phyloP scores from a whole-genome alignment of 2,888 invertebrate species.

The Cataglyphis cursor region DNA sequence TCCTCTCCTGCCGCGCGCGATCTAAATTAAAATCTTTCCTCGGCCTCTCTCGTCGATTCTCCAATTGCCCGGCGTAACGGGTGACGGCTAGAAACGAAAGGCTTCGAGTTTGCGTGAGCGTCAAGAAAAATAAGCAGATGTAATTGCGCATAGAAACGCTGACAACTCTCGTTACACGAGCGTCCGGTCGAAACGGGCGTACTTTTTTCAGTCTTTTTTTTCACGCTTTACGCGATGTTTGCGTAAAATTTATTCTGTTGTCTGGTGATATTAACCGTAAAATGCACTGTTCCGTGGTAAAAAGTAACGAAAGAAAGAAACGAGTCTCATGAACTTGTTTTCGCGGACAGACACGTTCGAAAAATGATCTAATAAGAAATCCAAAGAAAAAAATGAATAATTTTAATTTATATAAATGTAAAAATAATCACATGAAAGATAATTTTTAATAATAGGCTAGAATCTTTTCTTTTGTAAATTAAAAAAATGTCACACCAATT shows the following conservation, averaged over 20 bases:
- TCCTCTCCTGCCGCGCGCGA: slow-evolving; percentile 32
- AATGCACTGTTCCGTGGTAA: slow-evolving; percentile 58
- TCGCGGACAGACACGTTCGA: background rate
- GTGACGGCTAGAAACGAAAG: slow-evolving; percentile 41
- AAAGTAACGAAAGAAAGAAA: slow-evolving; percentile 67
- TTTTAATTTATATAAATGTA: slow-evolving; percentile 18
- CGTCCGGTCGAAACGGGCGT: slow-evolving; percentile 5
- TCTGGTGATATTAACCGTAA: slow-evolving; percentile 68
- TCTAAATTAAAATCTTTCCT: slow-evolving; percentile 54
- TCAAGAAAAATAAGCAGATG: slow-evolving; percentile 26
- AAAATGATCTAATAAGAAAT: background rate
- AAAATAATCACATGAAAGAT: background rate
- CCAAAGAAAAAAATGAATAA: background rate
- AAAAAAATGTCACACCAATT: background rate
- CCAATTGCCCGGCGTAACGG: slow-evolving; percentile 36
- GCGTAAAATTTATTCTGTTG: slow-evolving; percentile 76
- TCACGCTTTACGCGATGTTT: slow-evolving; percentile 51
- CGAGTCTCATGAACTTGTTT: slow-evolving; percentile 71
- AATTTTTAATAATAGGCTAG: background rate
- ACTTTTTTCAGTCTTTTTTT: slow-evolving; percentile 33
- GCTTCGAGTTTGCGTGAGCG: slow-evolving; percentile 6
- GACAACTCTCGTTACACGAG: slow-evolving; percentile 49
- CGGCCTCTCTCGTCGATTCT: slow-evolving; percentile 28
- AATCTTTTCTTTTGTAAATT: background rate
- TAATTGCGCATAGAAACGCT: slow-evolving; percentile 5